Conservation (phyloP, 2,888 invertebrate species). For the Cataglyphis altisquamis region DNA sequence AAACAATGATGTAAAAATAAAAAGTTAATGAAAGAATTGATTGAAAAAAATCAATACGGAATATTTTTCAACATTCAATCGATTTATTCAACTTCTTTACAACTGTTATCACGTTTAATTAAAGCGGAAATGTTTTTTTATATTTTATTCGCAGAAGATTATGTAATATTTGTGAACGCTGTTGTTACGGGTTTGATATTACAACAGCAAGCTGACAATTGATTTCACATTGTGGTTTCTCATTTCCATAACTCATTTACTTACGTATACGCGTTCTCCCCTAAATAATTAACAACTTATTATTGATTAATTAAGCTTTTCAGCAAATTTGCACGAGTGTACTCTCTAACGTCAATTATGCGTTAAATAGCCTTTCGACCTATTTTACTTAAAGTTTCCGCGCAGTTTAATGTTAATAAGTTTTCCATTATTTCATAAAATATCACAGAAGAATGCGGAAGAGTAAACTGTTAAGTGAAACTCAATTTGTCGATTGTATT, state of each 20-base stretch:
- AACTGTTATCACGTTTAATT: neutral
- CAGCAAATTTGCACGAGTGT: conserved; percentile 55
- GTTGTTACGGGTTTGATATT: conserved; percentile 60
- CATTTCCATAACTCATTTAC: conserved; percentile 21
- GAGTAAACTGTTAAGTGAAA: conserved; percentile 32
- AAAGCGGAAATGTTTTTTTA: conserved; percentile 24
- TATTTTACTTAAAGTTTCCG: neutral
- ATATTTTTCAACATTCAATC: neutral
- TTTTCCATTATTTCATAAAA: conserved; percentile 30
- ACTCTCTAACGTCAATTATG: conserved; percentile 18
- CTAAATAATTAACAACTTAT: conserved; percentile 77
- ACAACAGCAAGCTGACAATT: conserved; percentile 65
- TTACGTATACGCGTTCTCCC: conserved; percentile 51
- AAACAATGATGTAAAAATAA: conserved; percentile 24
- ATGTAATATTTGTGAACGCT: conserved; percentile 16
- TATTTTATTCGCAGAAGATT: conserved; percentile 45
- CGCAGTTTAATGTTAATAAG: conserved; percentile 39
- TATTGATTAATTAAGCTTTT: conserved; percentile 76
- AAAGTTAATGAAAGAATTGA: conserved; percentile 7
- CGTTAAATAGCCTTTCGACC: conserved; percentile 12
- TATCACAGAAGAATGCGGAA: conserved; percentile 1
- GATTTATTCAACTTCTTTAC: neutral
- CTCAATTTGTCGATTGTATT: conserved; percentile 64
- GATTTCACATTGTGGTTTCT: conserved; percentile 66
- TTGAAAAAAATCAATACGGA: neutral